Evolutionary conservation across 2,888 invertebrate genomes (phyloP), one percentile per base, ranked within the genome.

Genomic region (Xanthia togata): DNA sequence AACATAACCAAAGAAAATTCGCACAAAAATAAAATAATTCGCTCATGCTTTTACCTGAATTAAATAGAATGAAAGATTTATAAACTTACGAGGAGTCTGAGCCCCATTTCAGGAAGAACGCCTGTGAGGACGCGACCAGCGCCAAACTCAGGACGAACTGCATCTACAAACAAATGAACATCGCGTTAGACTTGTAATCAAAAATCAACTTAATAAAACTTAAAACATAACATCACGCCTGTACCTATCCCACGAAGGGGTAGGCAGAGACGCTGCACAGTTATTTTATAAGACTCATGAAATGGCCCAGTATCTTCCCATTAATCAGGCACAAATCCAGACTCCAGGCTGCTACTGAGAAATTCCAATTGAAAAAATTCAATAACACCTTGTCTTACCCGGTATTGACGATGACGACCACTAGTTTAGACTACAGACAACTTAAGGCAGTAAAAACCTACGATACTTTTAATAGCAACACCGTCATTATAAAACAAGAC

Each of bases 21-120:
- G 74, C 76, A 26, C 47, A 5, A 31, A 59, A 44, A 59, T 35
- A 17, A 35, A 55, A 70, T 14, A 57, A 35, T 78, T 84, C 78
- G 84, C 81, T 62, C 4, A 26, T 47, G 73, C 50, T 57, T 17
- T 12, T 17, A 60, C 9, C 4, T 35, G 26, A 35, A 41, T 35
- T 50, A 63, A 41, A 23, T 17, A 35, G 23, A 70, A 50, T 57
- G 0, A 35, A 64, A n/a, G 4, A 4, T 5, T 44, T 38, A 31
- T 23, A 50, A 41, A 96, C 96, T 91, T 94, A 97, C 97, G 96
- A 90, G 67, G 96, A 93, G 83, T 96, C 96, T 38, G 96, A 95
- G 59, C 97, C 97, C 97, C 97, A 97, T 89, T 96, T 96, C 75
- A 97, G 89, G 91, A 97, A 97, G 89, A 97, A 97, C 0, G 96